Evolutionary conservation across 2,113 vertebrate genomes (phyloP), one percentile per base, ranked within the genome.

Genomic region (Antennarius striatus): DNA sequence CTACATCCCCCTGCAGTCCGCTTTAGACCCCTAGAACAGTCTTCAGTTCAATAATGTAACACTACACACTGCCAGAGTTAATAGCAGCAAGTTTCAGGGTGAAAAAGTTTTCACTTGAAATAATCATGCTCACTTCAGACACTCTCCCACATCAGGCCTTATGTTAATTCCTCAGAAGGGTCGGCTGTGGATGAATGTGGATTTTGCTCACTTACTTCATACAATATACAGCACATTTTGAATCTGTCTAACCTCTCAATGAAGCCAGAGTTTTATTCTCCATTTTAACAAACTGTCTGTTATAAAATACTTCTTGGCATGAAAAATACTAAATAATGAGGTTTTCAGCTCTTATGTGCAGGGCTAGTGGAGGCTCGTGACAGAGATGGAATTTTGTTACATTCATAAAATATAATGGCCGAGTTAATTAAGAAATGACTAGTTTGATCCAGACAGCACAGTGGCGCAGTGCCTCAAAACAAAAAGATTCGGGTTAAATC

Each of bases 1-100:
- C 72, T 59, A 55, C 65, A 73, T 81, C 66, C 73, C 7, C 50
- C 68, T 77, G 13, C 42, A 68, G 75, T 65, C 68, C 65, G 77
- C 68, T 82, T 87, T 55, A 63, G 59, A 60, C 47, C 52, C 48
- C 51, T 22, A 7, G 59, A 75, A 71, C 74, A 50, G 57, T 66
- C 63, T 49, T 73, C 49, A 75, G 81, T 75, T 88, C 80, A 87
- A 82, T 87, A 85, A 88, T 90, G 80, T 62, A 88, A 76, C 49
- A 60, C 62, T 80, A 68, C 80, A 82, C 71, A 50, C 79, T 71
- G 72, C 62, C 69, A 53, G 74, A 75, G 68, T 71, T 90, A 85
- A 82, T 77, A 63, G 76, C 5, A 72, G 56, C 30, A 51, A 73
- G 79, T 80, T 86, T 75, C 45, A 48, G 73, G 71, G 67, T 76